Evolutionary conservation across 2,797 vertebrate species (phyloP).

Genomic region (Chiroxiphia lanceolata): DNA sequence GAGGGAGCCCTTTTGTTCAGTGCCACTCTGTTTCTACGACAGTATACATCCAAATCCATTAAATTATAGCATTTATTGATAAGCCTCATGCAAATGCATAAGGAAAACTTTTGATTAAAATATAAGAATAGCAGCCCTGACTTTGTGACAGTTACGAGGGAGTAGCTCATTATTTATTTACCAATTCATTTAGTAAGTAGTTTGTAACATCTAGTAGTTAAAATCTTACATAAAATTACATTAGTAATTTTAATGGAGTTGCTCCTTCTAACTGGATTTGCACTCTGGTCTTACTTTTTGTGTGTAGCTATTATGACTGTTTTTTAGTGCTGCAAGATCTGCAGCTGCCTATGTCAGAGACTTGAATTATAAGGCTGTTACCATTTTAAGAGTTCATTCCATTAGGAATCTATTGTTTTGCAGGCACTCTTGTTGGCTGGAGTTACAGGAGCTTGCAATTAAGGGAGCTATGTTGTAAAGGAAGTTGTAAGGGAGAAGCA

Average conservation of each 20-base stretch:
- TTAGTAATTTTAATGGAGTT: neutral
- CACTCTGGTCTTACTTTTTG: neutral
- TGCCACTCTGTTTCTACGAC: neutral
- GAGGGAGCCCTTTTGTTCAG: neutral
- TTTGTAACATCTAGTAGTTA: neutral
- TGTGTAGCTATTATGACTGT: neutral
- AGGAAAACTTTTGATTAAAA: neutral
- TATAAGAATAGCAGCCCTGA: neutral
- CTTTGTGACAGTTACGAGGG: neutral
- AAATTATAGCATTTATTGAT: neutral
- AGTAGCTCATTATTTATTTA: neutral
- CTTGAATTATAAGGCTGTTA: neutral
- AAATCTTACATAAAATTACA: neutral
- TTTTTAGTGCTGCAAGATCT: neutral
- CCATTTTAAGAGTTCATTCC: neutral
- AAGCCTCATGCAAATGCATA: fast-evolving
- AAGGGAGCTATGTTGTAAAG: neutral
- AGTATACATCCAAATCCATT: neutral
- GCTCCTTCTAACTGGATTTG: neutral
- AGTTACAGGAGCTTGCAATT: neutral
- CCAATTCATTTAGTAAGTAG: neutral
- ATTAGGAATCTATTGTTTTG: neutral
- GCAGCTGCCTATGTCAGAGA: neutral
- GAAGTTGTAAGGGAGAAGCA: neutral
- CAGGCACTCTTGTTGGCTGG: neutral